Percentiles rank a stretch among this genome's conserved stretches.
Conservation (phyloP, 2,888 invertebrate species). For the Nemotelus nigrinus region DNA sequence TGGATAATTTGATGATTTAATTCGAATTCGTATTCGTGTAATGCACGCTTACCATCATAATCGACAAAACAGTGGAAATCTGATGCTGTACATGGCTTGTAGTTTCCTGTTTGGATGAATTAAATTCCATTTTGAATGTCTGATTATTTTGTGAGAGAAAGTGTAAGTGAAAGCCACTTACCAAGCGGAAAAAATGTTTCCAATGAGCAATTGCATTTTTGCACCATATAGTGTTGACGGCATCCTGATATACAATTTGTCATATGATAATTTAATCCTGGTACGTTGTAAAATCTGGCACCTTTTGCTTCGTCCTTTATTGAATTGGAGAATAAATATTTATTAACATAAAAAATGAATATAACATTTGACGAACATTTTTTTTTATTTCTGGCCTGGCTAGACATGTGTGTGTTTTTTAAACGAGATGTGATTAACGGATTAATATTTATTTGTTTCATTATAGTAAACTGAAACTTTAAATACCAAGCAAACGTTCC, state of each 20-base stretch:
- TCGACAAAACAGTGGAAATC: conserved; percentile 58
- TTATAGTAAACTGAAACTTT: too few relatives aligned
- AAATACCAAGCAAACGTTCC: too few relatives aligned
- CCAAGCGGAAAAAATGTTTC: conserved; percentile 63
- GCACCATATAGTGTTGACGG: conserved; percentile 61
- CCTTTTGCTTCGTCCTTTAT: conserved; percentile 58
- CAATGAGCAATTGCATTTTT: conserved; percentile 63
- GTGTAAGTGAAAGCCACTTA: conserved; percentile 47
- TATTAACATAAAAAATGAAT: too few relatives aligned
- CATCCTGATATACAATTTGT: conserved; percentile 63
- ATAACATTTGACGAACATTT: too few relatives aligned
- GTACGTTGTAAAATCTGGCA: conserved; percentile 58
- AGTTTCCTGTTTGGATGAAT: conserved; percentile 42
- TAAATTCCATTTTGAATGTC: too few relatives aligned
- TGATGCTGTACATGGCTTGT: conserved; percentile 51
- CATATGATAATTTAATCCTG: conserved; percentile 60
- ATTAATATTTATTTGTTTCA: too few relatives aligned
- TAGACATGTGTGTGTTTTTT: too few relatives aligned
- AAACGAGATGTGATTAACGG: too few relatives aligned
- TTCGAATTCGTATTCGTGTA: background rate
- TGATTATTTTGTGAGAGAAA: background rate
- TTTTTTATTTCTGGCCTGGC: too few relatives aligned
- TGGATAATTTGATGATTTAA: background rate
- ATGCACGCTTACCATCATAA: conserved; percentile 55
- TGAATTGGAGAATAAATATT: background rate